Conservation (phyloP, 2,113 vertebrate species). For the Pseudorasbora parva region DNA sequence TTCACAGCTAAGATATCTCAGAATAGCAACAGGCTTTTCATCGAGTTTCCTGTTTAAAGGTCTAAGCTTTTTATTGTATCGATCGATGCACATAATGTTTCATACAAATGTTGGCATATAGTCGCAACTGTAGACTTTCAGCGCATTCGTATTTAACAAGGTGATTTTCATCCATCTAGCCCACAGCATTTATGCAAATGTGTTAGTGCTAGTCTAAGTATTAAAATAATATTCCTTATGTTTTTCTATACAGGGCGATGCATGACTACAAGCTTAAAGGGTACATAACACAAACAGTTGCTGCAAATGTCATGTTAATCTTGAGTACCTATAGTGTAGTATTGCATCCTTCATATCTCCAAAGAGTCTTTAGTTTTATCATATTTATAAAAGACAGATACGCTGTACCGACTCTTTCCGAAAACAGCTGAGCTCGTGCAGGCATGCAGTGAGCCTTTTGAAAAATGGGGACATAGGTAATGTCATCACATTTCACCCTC, state of each 20-base stretch:
- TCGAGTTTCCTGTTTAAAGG: conserved; percentile 29
- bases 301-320: too few species aligned
- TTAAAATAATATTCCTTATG: conserved; percentile 18
- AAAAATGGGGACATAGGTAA: too few species aligned
- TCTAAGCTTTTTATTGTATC: conserved; percentile 41
- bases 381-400: too few species aligned
- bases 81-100: conserved; percentile 4
- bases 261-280: neutral
- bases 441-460: too few species aligned
- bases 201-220: neutral
- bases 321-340: too few species aligned
- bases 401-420: too few species aligned
- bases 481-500: too few species aligned
- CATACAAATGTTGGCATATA: conserved; percentile 12
- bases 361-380: too few species aligned
- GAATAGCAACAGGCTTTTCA: conserved; percentile 45
- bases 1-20: conserved; percentile 22
- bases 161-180: neutral
- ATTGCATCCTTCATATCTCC: too few species aligned
- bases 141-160: neutral
- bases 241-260: neutral
- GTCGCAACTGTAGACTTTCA: neutral
- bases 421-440: too few species aligned
- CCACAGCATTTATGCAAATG: conserved; percentile 18
- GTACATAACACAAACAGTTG: too few species aligned